Evolutionary conservation across 2,888 invertebrate genomes (phyloP), one percentile per base, ranked within the genome.

Genomic region (Harpalus rubripes): DNA sequence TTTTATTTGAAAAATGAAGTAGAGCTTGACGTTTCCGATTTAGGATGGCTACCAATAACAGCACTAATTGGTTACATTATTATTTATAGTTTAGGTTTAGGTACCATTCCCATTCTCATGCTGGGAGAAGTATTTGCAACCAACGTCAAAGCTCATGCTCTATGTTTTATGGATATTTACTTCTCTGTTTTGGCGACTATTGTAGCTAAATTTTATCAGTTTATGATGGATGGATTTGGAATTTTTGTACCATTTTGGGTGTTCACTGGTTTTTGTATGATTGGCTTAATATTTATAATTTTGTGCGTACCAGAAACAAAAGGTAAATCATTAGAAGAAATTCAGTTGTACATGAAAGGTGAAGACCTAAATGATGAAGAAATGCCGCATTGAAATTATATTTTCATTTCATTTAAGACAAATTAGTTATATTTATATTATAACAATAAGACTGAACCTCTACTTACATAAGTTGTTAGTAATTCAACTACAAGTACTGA

Each of bases 271-370:
- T 94, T 93, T 88, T 94, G 94, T 12, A 89, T 94, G 26, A 85
- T 94, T 82, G 94, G 95, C 0, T 90, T 95, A 78, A 90, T 93
- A 86, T 94, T 94, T 89, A 94, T 95, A 88, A 87, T 92, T 79
- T 89, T 93, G 22, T 90, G 93, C 87, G 92, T 95, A 16, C 95
- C 95, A 0, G 95, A 95, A 90, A 95, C 95, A 1, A 95, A 94
- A 89, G 95, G 95, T 84, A 95, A 95, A 88, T 95, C 95, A 1
- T 92, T 95, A 88, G 92, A 94, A 78, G 93, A 94, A 88, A 95
- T 95, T 88, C 95, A 95, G 89, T 93, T 93, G 22, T 92, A 93
- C 82, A 91, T 95, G 5, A 92, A 92, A 87, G 92, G 93, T 7
- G 87, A 88, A 59, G 87, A 85, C 39, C 84, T 72, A 8, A 76